These are phyloP conservation scores for Tortricodes alternella DNA, from an alignment of 2,888 invertebrate genomes.

Conservation along the genomic window DNA sequence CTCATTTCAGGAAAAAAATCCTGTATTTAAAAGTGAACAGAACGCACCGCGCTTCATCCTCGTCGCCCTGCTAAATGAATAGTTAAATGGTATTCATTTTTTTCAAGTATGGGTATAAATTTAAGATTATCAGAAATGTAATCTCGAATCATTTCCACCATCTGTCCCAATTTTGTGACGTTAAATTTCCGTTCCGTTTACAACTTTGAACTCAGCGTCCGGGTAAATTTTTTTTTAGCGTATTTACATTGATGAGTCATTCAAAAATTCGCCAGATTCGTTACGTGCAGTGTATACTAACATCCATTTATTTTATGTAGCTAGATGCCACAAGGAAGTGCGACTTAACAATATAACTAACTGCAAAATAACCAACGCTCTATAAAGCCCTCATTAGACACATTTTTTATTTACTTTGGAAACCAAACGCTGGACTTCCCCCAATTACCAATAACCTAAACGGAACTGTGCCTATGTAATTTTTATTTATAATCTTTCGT, in stretches of 20 bases:
- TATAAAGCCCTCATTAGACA: slow-evolving; percentile 9
- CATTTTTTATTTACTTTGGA: not conserved
- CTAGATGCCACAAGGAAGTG: not conserved
- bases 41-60: too few species aligned
- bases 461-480: slow-evolving; percentile 59
- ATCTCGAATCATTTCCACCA: too few species aligned
- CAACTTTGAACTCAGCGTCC: slow-evolving; percentile 3
- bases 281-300: slow-evolving; percentile 15
- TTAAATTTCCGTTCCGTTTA: not conserved
- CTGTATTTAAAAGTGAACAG: too few species aligned
- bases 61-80: too few species aligned
- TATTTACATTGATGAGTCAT: slow-evolving; percentile 13
- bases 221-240: slow-evolving; percentile 1
- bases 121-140: too few species aligned
- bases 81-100: too few species aligned
- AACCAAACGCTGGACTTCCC: slow-evolving; percentile 17
- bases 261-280: slow-evolving; percentile 9
- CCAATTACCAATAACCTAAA: slow-evolving; percentile 42
- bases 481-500: slow-evolving; percentile 56
- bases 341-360: slow-evolving; percentile 11
- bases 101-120: too few species aligned
- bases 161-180: too few species aligned
- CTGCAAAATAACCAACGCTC: slow-evolving; percentile 6
- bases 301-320: not conserved
- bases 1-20: too few species aligned